Conservation (phyloP, 2,113 vertebrate species). For the Hemiscyllium ocellatum region DNA sequence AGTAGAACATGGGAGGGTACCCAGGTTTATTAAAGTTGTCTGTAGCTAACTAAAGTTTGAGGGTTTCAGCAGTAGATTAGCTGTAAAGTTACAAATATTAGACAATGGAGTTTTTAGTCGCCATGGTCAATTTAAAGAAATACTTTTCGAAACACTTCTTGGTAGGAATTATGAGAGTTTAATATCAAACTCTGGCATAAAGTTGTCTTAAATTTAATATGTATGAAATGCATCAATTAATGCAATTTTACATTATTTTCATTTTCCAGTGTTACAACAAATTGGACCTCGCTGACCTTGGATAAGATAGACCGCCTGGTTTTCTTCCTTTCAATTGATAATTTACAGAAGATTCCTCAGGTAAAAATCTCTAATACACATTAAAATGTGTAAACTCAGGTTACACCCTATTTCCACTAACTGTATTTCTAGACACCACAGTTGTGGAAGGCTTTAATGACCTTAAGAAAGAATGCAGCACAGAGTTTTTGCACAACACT, state of each 20-base stretch:
- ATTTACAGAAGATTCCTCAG: constrained; percentile 51
- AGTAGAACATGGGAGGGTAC: background rate
- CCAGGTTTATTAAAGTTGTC: background rate
- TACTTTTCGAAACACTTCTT: background rate
- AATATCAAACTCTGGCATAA: background rate
- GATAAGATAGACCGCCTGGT: constrained; percentile 59
- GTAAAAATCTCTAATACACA: constrained; percentile 44
- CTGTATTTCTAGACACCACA: background rate
- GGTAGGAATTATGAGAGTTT: background rate
- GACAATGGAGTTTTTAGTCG: background rate
- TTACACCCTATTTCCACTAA: background rate
- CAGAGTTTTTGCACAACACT: background rate
- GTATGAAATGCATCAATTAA: background rate
- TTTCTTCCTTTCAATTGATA: constrained; percentile 55
- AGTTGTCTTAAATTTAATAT: background rate
- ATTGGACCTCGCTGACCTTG: constrained; percentile 56
- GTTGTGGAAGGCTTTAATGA: background rate
- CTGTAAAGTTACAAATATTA: background rate
- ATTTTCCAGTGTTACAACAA: constrained; percentile 46
- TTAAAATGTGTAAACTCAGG: background rate
- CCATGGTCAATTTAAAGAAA: background rate
- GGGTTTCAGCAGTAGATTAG: background rate
- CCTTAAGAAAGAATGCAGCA: background rate
- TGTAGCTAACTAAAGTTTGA: background rate
- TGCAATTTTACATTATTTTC: constrained; percentile 25